A percentile compares a stretch with the other conserved stretches of the same genome.
phyloP scores from a whole-genome alignment of 2,113 vertebrate species.

The Columba janthina region DNA sequence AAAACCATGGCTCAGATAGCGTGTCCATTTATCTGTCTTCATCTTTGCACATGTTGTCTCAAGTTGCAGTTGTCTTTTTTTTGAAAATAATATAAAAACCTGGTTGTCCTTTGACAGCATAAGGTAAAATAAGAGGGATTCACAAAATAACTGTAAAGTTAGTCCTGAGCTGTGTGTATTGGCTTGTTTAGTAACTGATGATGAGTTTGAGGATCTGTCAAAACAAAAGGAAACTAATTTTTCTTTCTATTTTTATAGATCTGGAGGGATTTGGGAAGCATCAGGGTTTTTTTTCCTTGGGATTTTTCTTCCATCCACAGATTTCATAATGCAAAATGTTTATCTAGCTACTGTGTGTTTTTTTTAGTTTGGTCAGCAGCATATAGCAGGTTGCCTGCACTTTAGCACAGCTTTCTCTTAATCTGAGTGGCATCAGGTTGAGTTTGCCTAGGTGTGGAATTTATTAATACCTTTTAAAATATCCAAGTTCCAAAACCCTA shows the following conservation, averaged over 20 bases:
- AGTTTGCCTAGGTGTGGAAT: neutral
- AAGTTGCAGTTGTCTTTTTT: neutral
- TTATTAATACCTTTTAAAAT: neutral
- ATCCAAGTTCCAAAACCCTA: neutral
- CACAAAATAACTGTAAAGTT: neutral
- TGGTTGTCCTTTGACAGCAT: neutral
- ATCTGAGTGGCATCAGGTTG: neutral
- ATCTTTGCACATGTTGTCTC: neutral
- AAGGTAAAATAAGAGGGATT: neutral
- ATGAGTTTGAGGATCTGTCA: neutral
- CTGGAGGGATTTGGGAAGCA: neutral
- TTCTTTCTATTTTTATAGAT: neutral
- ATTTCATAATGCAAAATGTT: neutral
- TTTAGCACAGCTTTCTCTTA: neutral
- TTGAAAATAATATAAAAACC: neutral
- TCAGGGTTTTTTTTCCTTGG: neutral
- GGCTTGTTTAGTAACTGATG: neutral
- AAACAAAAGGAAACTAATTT: neutral
- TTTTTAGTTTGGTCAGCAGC: neutral
- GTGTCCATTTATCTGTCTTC: neutral
- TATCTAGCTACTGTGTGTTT: neutral
- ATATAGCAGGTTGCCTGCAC: neutral
- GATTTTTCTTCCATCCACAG: rapidly evolving
- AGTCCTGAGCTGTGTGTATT: neutral
- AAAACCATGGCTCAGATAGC: neutral